These are phyloP conservation scores for Hypomecis atomaria DNA, from an alignment of 2,888 invertebrate genomes.

Conservation along the genomic window DNA sequence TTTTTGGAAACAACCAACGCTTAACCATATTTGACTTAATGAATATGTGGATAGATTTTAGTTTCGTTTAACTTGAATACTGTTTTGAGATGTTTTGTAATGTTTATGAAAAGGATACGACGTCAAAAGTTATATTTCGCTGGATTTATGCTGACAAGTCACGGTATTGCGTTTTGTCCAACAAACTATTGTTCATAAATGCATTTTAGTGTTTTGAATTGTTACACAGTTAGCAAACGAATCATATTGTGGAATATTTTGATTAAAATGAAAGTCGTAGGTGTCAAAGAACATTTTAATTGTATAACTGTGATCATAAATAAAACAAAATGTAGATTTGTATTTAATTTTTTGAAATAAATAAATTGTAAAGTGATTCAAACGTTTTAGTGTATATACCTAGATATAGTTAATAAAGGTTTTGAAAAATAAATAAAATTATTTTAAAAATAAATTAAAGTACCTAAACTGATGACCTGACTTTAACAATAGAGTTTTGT, in stretches of 20 bases:
- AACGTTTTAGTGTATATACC: no score
- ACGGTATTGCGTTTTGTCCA: slow-evolving; percentile 73
- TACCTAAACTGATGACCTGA: no score
- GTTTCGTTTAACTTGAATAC: neutral
- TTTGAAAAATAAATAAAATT: no score
- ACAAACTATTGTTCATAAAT: slow-evolving; percentile 64
- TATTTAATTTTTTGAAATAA: no score
- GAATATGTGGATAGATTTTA: neutral
- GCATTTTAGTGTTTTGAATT: slow-evolving; percentile 56
- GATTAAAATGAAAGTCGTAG: neutral
- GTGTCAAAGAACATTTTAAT: no score
- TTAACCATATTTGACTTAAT: slow-evolving; percentile 23
- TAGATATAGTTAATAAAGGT: no score
- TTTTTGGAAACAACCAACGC: neutral
- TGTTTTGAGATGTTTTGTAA: neutral
- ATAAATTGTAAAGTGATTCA: no score
- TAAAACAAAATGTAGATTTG: no score
- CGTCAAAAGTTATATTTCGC: slow-evolving; percentile 71
- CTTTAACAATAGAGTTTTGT: no score
- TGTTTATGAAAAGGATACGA: slow-evolving; percentile 51
- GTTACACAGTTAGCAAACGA: slow-evolving; percentile 47
- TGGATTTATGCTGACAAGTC: slow-evolving; percentile 76
- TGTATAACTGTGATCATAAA: no score
- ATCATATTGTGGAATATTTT: slow-evolving; percentile 11
- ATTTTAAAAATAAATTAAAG: no score